These are phyloP conservation scores for Brachyrhaphis roseni DNA, from an alignment of 2,797 vertebrate species.

Conservation along the genomic window DNA sequence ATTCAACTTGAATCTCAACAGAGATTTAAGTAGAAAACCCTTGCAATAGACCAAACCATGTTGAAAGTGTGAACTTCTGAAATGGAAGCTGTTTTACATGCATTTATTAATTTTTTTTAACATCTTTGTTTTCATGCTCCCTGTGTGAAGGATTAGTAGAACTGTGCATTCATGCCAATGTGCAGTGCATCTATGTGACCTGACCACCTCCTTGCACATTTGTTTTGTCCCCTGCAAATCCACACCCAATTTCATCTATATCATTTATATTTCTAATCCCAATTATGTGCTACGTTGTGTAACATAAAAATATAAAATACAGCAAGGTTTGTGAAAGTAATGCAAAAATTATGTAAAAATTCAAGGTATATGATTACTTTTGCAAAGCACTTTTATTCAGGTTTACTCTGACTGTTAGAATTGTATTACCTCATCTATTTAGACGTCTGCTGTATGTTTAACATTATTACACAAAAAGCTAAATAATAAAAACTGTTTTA, in stretches of 20 bases:
- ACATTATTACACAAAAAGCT: conserved; percentile 32
- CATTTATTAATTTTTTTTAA: neutral
- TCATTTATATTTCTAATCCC: neutral
- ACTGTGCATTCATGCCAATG: neutral
- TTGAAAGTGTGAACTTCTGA: neutral
- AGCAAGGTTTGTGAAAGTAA: neutral
- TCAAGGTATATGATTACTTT: conserved; percentile 9
- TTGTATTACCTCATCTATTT: conserved; percentile 27
- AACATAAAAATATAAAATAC: neutral
- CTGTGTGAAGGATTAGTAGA: neutral
- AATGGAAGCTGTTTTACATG: neutral
- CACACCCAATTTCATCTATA: neutral
- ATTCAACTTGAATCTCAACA: too few relatives aligned
- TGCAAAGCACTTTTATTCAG: conserved; percentile 14
- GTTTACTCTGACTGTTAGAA: conserved; percentile 27
- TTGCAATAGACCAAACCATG: neutral
- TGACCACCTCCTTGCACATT: neutral
- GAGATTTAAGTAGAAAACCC: neutral
- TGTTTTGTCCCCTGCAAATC: neutral
- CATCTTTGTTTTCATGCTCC: neutral
- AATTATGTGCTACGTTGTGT: neutral
- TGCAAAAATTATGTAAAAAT: neutral
- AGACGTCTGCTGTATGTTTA: conserved; percentile 17
- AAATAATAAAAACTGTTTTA: conserved; percentile 30
- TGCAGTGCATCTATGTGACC: neutral